Evolutionary conservation across 2,888 invertebrate genomes (phyloP).

Genomic region (Ecliptopera silaceata): DNA sequence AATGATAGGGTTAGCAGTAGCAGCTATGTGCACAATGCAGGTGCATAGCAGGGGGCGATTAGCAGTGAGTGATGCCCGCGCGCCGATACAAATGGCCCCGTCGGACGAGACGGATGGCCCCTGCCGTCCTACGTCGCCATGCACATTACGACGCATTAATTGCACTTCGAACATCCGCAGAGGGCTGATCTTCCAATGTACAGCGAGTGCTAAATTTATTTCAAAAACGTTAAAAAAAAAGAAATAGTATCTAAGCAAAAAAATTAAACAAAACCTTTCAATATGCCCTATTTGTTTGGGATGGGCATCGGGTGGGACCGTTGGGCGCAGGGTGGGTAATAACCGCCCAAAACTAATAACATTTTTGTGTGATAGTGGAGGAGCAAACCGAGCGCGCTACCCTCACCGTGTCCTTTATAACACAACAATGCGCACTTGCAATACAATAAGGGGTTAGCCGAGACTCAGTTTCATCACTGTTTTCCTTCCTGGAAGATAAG

Average conservation of each 20-base stretch:
- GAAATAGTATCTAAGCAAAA: slow-evolving; percentile 12
- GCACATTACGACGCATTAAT: slow-evolving; percentile 64
- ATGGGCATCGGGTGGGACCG: slow-evolving; percentile 61
- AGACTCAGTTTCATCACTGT: slow-evolving; percentile 58
- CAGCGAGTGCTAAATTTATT: background rate
- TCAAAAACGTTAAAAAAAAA: background rate
- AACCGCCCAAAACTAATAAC: slow-evolving; percentile 80
- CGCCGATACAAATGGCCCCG: slow-evolving; percentile 68
- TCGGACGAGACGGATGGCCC: slow-evolving; percentile 68
- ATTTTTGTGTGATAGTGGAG: slow-evolving; percentile 77
- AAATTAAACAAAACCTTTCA: slow-evolving; percentile 62
- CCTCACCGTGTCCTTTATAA: slow-evolving; percentile 68
- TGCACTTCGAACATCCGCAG: slow-evolving; percentile 56
- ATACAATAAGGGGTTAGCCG: slow-evolving; percentile 67
- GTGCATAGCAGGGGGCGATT: slow-evolving; percentile 65
- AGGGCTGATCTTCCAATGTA: slow-evolving; percentile 14
- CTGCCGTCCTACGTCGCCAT: slow-evolving; percentile 41
- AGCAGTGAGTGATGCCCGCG: slow-evolving; percentile 67
- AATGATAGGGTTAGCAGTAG: slow-evolving; percentile 6
- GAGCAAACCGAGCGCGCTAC: slow-evolving; percentile 66
- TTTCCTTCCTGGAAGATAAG: slow-evolving; percentile 53
- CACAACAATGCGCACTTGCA: slow-evolving; percentile 72
- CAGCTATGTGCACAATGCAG: slow-evolving; percentile 51
- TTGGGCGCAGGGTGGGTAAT: slow-evolving; percentile 67
- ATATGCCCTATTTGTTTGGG: slow-evolving; percentile 64